Evolutionary conservation across 1,140 invertebrate species (phyloP), one percentile per base, ranked within the genome.

Genomic region (Leptopilina clavipes): DNA sequence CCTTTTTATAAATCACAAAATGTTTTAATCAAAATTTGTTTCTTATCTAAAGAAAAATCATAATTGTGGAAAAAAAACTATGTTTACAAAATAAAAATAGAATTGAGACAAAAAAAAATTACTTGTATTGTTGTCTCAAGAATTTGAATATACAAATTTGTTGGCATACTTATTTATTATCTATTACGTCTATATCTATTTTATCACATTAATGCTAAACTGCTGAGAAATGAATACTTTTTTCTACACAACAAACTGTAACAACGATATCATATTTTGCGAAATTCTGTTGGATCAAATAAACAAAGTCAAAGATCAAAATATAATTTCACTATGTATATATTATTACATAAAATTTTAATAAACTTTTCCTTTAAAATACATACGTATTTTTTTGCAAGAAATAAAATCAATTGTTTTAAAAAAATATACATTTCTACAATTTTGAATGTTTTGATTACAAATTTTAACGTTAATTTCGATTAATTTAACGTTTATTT

Each of bases 141-240:
- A 65, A 65, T 8, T 65, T 65, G 22, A 65, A 31, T 65, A 25
- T 1, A 40, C 9, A 40, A 65, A 65, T 31, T 25, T 14, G 11
- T 1, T 65, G 22, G 25, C 25, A 31, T 25, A 65, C 56, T 65
- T 14, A 65, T 65, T 31, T 14, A n/a, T 1, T 31, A 65, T 65
- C 59, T 37, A n/a, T n/a, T 31, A n/a, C 59, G 22, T 37, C 14
- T 65, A 52, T 48, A 52, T 54, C 52, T 59, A 59, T 65, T 65
- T 31, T 22, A 65, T 31, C 25, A 31, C 12, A 31, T 25, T n/a
- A 31, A 37, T 65, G 22, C 11, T 31, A 65, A 65, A 65, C 12
- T 14, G n/a, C 22, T 65, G 59, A 65, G 18, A 25, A 25, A 65
- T 5, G 5, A 2, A 31, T 17, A 6, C 56, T 31, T 37, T 65